A percentile compares a stretch with the other conserved stretches of the same genome.
These are phyloP conservation scores for Lordiphosa andalusiaca DNA, from an alignment of 2,888 invertebrate species.

Conservation along the genomic window DNA sequence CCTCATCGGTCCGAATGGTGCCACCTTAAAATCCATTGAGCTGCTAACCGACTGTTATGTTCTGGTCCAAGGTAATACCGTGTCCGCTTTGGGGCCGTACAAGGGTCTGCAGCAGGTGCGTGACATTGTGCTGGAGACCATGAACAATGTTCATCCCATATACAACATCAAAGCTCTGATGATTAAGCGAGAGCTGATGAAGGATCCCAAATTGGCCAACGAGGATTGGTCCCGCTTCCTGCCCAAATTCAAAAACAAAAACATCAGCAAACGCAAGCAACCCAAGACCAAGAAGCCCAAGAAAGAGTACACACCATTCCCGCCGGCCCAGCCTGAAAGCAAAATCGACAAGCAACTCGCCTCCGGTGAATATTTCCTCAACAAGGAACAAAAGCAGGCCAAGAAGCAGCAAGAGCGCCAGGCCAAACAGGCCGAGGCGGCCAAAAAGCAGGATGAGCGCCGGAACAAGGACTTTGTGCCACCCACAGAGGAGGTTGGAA, in stretches of 20 bases:
- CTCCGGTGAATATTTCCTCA: constrained; percentile 98
- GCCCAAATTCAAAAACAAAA: constrained; percentile 95
- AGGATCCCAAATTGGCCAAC: constrained; percentile 93
- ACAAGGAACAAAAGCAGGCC: constrained; percentile 88
- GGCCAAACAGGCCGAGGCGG: constrained; percentile 88
- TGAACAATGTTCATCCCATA: constrained; percentile 99
- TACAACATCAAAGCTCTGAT: constrained; percentile 98
- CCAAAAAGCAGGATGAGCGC: constrained; percentile 87
- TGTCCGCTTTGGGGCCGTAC: constrained; percentile 97
- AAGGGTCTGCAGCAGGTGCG: constrained; percentile 93
- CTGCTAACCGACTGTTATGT: constrained; percentile 97
- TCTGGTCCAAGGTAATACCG: constrained; percentile 97
- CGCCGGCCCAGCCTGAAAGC: constrained; percentile 94
- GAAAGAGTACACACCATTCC: constrained; percentile 98
- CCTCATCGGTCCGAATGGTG: constrained; percentile 98
- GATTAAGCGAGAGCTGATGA: constrained; percentile 97
- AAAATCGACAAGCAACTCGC: constrained; percentile 96
- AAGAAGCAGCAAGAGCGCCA: constrained; percentile 88
- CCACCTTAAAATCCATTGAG: constrained; percentile 98
- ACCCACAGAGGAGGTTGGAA: constrained; percentile 83
- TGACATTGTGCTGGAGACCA: constrained; percentile 95
- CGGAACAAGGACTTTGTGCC: constrained; percentile 91
- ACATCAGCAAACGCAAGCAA: constrained; percentile 92
- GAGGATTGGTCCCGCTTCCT: constrained; percentile 98
- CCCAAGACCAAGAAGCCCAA: constrained; percentile 93